phyloP scores from a whole-genome alignment of 1,140 invertebrate genomes.

The Mactra quadrangularis region DNA sequence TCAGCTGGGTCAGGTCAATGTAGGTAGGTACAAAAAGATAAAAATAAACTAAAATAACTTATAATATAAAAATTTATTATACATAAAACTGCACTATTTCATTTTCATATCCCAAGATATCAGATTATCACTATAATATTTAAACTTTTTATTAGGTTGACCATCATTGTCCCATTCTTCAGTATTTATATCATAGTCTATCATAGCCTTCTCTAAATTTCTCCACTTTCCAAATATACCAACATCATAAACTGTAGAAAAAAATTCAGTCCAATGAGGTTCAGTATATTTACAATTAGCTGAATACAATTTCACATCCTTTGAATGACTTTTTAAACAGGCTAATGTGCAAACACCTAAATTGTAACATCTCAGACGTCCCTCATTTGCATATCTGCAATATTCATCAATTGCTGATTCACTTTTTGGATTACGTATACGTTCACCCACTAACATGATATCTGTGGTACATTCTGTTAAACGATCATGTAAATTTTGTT shows the following conservation, averaged over 20 bases:
- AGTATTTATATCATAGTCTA: slow-evolving; percentile 91
- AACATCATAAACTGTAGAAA: slow-evolving; percentile 89
- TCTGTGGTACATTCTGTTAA: slow-evolving; percentile 86
- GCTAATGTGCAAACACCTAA: slow-evolving; percentile 90
- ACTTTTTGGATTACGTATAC: slow-evolving; percentile 87
- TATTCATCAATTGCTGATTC: slow-evolving; percentile 83
- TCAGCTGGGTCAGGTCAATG: too few species aligned
- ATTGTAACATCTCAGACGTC: slow-evolving; percentile 87
- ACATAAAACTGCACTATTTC: not conserved
- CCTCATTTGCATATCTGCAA: slow-evolving; percentile 89
- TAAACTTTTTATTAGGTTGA: slow-evolving; percentile 51
- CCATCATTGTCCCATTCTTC: slow-evolving; percentile 82
- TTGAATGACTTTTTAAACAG: slow-evolving; percentile 89
- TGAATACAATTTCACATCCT: slow-evolving; percentile 88
- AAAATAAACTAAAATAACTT: too few species aligned
- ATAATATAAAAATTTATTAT: too few species aligned
- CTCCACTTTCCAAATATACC: slow-evolving; percentile 91
- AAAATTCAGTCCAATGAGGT: slow-evolving; percentile 77
- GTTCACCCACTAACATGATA: slow-evolving; percentile 87
- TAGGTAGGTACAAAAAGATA: too few species aligned
- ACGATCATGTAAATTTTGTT: slow-evolving; percentile 86
- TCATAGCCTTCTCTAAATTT: slow-evolving; percentile 89
- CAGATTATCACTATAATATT: slow-evolving; percentile 28
- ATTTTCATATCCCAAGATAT: slow-evolving; percentile 58
- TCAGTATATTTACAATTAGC: slow-evolving; percentile 89